Evolutionary conservation across 1,140 invertebrate genomes (phyloP), one percentile per base, ranked within the genome.

Genomic region (Eriosoma lanigerum): DNA sequence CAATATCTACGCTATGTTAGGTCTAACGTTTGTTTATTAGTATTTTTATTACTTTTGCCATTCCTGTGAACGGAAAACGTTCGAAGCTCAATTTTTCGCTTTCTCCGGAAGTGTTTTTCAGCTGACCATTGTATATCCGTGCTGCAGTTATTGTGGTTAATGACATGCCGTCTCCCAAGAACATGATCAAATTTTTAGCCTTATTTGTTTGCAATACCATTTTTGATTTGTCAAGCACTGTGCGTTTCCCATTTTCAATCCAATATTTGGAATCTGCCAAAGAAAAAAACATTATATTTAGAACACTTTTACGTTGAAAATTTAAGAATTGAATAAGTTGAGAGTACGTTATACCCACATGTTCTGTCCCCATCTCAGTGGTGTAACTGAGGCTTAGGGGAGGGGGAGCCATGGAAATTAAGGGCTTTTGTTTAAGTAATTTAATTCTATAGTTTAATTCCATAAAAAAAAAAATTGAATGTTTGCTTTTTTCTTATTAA

Each of bases 141-240:
- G 89, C 89, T 0, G 92, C 90, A 0, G 90, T 90, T 12, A 93
- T 82, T 0, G 92, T 93, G 1, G 90, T 86, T 9, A 93, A 85
- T 1, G 91, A 92, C 89, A 94, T 91, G 2, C 93, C 93, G 84
- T 94, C 92, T 0, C 93, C 93, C 50, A 94, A 83, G 82, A 93
- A 92, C 80, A 94, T 84, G 15, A 94, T 90, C 0, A 92, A 86
- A 84, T 93, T 93, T 82, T 90, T 92, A 3, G 92, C 92, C 66
- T 76, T 82, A 0, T 85, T 84, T 1, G 48, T 83, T 46, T 78
- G 82, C 26, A 76, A 64, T 48, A 72, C 17, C 29, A 70, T 66
- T 17, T 58, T 52, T 26, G 83, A 29, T n/a, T 78, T 75, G 17
- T 73, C 50, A 1, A 75, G 46, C 24, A 84, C 64, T 4, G 17